Base-by-base conservation (phyloP, 2,113 vertebrate genomes). In the Mugil cephalus region DNA sequence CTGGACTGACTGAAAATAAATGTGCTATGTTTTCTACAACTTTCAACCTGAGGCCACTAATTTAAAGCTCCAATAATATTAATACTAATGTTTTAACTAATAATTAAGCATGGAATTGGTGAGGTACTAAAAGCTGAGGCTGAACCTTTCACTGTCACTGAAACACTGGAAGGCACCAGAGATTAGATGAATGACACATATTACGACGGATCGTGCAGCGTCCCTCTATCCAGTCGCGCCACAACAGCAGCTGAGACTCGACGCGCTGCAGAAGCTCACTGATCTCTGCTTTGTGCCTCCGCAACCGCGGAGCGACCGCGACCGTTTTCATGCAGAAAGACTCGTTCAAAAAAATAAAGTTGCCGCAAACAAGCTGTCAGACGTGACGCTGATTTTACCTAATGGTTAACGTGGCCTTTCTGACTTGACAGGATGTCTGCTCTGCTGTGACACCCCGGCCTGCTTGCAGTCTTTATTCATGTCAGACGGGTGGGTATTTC, bases 161-260 rank as follows among this genome's bases (percentile, higher is more conserved):
- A 87, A 54, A 83, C 73, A 83, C n/a, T n/a, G 47, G 60, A 53
- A 52, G 38, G 45, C 51, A 51, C 58, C 21, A 55, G 40, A 43
- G 67, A 47, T 83, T 62, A 82, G 42, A 52, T 79, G 64, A 45
- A 30, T 30, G 24, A 30, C 24, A 30, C 2, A 30, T 30, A 30
- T 30, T 5, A 3, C 80, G 77, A 84, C 24, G 71, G 85, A 86
- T 58, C 65, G 73, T 38, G 53, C 53, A 19, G 79, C 48, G 55
- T 35, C 73, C 77, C 77, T 75, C 73, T 80, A 81, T 85, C 84
- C 67, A 81, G 74, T 85, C 82, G 74, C 7, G 51, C 18, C 67
- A 75, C 67, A 59, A 64, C 66, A 63, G 46, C 14, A 14, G 61
- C 70, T 79, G 71, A 69, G 53, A 65, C 66, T 51, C 42, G n/a